Conservation (phyloP, 2,888 invertebrate species). For the Ephialtes manifestator region DNA sequence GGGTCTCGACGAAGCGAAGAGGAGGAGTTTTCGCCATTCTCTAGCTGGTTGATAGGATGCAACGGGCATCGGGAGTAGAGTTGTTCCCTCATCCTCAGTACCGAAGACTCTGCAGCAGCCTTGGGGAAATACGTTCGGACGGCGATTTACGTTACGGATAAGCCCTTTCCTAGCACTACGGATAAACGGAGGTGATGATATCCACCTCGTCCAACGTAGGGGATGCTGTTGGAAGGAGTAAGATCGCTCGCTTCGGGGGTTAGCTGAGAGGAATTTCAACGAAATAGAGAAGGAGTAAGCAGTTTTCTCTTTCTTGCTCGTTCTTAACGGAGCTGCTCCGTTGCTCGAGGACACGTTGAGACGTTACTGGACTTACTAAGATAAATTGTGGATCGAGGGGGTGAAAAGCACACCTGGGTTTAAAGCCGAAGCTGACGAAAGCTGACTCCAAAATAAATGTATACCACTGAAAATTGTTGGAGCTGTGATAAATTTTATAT, state of each 20-base stretch:
- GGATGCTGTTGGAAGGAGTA: slow-evolving; percentile 3
- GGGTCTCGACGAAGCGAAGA: slow-evolving; percentile 31
- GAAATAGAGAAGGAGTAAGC: slow-evolving; percentile 14
- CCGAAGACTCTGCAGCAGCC: slow-evolving; percentile 29
- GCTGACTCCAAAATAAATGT: slow-evolving; percentile 23
- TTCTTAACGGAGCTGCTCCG: not conserved
- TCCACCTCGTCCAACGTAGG: slow-evolving; percentile 22
- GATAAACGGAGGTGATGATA: slow-evolving; percentile 44
- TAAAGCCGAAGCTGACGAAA: slow-evolving; percentile 27
- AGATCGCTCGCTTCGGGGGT: not conserved
- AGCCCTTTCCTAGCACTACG: slow-evolving; percentile 32
- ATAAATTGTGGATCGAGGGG: slow-evolving; percentile 19
- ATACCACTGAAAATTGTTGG: slow-evolving; percentile 13
- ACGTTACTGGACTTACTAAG: slow-evolving; percentile 28
- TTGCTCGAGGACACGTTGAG: not conserved
- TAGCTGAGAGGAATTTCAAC: slow-evolving; percentile 33
- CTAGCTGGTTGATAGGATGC: slow-evolving; percentile 53
- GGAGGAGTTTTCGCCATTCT: slow-evolving; percentile 67
- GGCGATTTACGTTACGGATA: slow-evolving; percentile 64
- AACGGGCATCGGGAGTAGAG: slow-evolving; percentile 43
- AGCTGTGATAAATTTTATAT: slow-evolving; percentile 2
- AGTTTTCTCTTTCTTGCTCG: not conserved
- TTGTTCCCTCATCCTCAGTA: slow-evolving; percentile 47
- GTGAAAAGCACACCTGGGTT: slow-evolving; percentile 6
- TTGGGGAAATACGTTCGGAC: slow-evolving; percentile 61